Base-by-base conservation (phyloP, 2,888 invertebrate species). In the Andricus quercusramuli region DNA sequence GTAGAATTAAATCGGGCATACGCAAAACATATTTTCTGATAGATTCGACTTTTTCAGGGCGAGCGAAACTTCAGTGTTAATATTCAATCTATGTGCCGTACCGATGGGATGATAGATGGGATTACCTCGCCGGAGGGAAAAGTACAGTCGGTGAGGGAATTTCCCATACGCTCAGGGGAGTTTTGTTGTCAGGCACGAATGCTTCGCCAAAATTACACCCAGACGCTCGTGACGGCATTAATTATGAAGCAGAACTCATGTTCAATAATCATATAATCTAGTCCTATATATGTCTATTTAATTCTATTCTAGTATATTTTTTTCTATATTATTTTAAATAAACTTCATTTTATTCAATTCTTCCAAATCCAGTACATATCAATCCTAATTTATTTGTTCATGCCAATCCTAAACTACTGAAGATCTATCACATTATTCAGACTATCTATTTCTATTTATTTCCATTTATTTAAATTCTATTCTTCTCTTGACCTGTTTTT, bases 51-150 rank as follows among this genome's bases (percentile, higher is more conserved):
- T 74, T 74, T 74, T 56, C 51, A 74, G 29, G 22, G 15, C 44
- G 47, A 74, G 17, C 32, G 29, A 56, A 74, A 74, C 51, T 74
- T 37, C 51, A 51, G 74, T 74, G 74, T 74, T 74, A 74, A 74
- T 74, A 74, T 74, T 74, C 74, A 74, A 74, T 74, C 74, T 74
- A 74, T 56, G 74, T 74, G 51, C 51, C 29, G 74, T 56, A 74
- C 56, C 74, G 74, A 74, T 74, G 56, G 74, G 51, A 74, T 74
- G 74, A 74, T 74, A 74, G 51, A 74, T 74, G 74, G 74, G 56
- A 74, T 74, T 51, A 74, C 74, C 74, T 51, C 32, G 44, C 25
- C 9, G 25, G 51, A 56, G 29, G 74, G 74, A 32, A 56, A 74
- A 74, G 74, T 74, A 74, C 74, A 56, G 32, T 56, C 74, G 4